Percentiles rank a stretch among this genome's conserved stretches.
Evolutionary conservation across 2,113 vertebrate species (phyloP).

Genomic region (Perca schrenkii): DNA sequence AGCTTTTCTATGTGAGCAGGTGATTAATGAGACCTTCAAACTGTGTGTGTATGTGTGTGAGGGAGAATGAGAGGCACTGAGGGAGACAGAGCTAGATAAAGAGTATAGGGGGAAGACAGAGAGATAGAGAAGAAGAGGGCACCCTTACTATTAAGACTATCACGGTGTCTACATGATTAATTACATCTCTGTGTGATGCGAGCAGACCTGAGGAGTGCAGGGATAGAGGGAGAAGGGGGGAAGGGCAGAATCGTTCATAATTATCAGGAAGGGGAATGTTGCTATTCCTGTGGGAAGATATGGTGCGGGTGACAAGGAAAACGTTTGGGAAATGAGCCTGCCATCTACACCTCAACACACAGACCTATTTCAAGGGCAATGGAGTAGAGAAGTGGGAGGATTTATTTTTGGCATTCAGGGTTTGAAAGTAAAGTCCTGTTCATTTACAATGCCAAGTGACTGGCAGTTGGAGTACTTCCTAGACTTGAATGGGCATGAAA

Average conservation of each 20-base stretch:
- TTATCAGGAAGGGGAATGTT: slow-evolving; percentile 56
- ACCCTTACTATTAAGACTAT: slow-evolving; percentile 54
- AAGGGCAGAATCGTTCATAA: slow-evolving; percentile 57
- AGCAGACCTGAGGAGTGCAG: slow-evolving; percentile 18
- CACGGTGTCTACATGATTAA: slow-evolving; percentile 72
- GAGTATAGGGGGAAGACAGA: not conserved
- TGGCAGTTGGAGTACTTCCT: not conserved
- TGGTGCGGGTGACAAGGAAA: slow-evolving; percentile 24
- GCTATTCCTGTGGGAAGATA: slow-evolving; percentile 53
- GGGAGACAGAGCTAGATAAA: slow-evolving; percentile 41
- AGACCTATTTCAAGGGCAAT: slow-evolving; percentile 33
- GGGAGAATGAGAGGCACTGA: slow-evolving; percentile 28
- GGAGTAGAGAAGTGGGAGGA: slow-evolving; percentile 9
- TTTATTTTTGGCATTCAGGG: slow-evolving; percentile 19
- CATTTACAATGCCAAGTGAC: not conserved
- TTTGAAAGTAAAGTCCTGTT: slow-evolving; percentile 9
- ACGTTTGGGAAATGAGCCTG: slow-evolving; percentile 38
- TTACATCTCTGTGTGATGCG: slow-evolving; percentile 47
- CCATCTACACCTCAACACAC: slow-evolving; percentile 33
- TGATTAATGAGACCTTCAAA: slow-evolving; percentile 60
- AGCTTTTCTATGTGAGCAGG: slow-evolving; percentile 34
- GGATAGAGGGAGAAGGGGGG: slow-evolving; percentile 11
- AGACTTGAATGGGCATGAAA: not conserved
- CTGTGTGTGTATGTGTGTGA: not conserved
- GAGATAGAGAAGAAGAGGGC: slow-evolving; percentile 42